phyloP scores from a whole-genome alignment of 2,797 vertebrate species.

The Channallabes apus region DNA sequence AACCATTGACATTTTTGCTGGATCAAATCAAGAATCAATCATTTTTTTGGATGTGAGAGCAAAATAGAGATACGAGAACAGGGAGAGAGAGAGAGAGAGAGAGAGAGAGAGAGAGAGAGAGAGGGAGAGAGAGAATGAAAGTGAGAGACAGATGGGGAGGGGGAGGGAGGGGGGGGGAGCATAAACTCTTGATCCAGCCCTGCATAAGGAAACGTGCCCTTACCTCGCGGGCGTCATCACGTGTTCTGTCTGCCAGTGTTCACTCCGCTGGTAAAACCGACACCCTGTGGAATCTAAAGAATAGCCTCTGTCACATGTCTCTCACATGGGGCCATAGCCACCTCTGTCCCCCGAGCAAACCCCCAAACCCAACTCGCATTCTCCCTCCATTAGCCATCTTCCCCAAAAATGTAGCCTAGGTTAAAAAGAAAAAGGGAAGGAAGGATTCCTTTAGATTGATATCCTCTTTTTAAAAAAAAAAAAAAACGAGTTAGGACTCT shows the following conservation, averaged over 20 bases:
- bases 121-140: slow-evolving; percentile 17
- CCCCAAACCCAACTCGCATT: slow-evolving; percentile 58
- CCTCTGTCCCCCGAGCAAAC: slow-evolving; percentile 49
- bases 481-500: not conserved
- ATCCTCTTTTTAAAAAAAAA: no score
- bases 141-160: slow-evolving; percentile 22
- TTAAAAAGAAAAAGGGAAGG: slow-evolving; percentile 39
- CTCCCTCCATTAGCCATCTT: slow-evolving; percentile 52
- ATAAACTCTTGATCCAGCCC: slow-evolving; percentile 60
- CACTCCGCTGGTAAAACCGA: slow-evolving; percentile 84
- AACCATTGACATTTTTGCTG: slow-evolving; percentile 44
- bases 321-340: slow-evolving; percentile 78
- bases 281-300: slow-evolving; percentile 93
- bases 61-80: slow-evolving; percentile 23
- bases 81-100: slow-evolving; percentile 8
- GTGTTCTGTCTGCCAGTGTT: slow-evolving; percentile 79
- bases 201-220: slow-evolving; percentile 85
- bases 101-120: slow-evolving; percentile 9
- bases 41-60: slow-evolving; percentile 12
- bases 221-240: slow-evolving; percentile 86
- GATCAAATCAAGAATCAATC: slow-evolving; percentile 46
- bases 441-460: slow-evolving; percentile 3
- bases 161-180: slow-evolving; percentile 34
- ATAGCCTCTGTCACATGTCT: slow-evolving; percentile 92
- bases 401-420: slow-evolving; percentile 45